Conservation (phyloP, 1,140 invertebrate species). For the Halyomorpha halys region DNA sequence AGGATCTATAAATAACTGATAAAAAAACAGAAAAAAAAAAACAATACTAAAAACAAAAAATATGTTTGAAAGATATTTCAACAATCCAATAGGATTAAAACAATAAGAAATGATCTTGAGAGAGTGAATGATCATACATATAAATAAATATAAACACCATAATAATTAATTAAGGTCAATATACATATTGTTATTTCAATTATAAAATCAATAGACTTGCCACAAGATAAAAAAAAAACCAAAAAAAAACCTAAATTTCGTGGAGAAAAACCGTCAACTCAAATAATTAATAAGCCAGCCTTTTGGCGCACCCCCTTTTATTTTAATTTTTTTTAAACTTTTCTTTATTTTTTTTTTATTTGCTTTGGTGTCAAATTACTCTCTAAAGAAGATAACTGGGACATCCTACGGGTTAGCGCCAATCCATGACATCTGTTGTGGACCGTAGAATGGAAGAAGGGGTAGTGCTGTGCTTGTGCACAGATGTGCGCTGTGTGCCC, state of each 20-base stretch:
- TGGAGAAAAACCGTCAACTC: not conserved
- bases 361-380: constrained; percentile 11
- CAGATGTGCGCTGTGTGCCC: constrained; percentile 7
- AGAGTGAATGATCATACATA: too few species aligned
- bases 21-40: too few species aligned
- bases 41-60: too few species aligned
- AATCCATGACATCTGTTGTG: constrained; percentile 16
- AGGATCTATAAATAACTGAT: too few species aligned
- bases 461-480: constrained; percentile 8
- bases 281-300: not conserved
- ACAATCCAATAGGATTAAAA: too few species aligned
- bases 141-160: too few species aligned
- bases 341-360: not conserved
- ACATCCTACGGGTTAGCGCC: constrained; percentile 14
- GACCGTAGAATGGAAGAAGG: constrained; percentile 15
- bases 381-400: constrained; percentile 14
- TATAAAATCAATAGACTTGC: too few species aligned
- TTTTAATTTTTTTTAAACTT: not conserved
- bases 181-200: too few species aligned
- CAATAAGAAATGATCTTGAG: too few species aligned
- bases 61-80: too few species aligned
- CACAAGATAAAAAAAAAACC: not conserved
- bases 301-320: constrained; percentile 12
- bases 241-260: constrained; percentile 8
- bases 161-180: too few species aligned